A percentile compares a stretch with the other conserved stretches of the same genome.
Evolutionary conservation across 2,888 invertebrate genomes (phyloP).

Genomic region (Spisula solida): DNA sequence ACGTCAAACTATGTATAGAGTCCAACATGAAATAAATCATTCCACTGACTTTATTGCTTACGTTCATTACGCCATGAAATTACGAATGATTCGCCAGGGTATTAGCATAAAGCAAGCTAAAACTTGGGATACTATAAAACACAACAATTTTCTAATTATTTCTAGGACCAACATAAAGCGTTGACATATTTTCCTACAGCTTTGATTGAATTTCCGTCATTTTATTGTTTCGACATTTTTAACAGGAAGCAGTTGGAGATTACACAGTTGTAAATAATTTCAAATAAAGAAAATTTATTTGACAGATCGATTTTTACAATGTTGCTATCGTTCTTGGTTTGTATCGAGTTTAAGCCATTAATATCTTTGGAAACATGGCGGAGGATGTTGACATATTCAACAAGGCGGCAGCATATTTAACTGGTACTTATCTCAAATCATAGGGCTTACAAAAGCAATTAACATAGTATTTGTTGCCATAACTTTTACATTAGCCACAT

Average conservation of each 20-base stretch:
- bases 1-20: neutral
- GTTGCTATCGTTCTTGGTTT: neutral
- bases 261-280: conserved; percentile 5
- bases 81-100: conserved; percentile 14
- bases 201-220: neutral
- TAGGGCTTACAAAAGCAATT: neutral
- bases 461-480: neutral
- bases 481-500: neutral
- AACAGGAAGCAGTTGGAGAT: neutral
- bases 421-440: neutral
- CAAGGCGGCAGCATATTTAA: neutral
- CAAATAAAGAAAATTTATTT: conserved; percentile 9
- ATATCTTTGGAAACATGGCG: neutral
- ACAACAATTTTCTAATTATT: conserved; percentile 24
- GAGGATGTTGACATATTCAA: neutral
- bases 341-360: neutral
- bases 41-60: neutral
- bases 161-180: neutral
- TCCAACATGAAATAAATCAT: conserved; percentile 8
- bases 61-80: conserved; percentile 27
- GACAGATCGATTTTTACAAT: neutral
- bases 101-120: conserved; percentile 23
- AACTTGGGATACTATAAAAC: neutral
- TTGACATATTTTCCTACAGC: neutral
- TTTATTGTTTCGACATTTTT: neutral